A percentile compares a stretch with the other conserved stretches of the same genome.
Conservation (phyloP, 2,113 vertebrate species). For the Jacana jacana region DNA sequence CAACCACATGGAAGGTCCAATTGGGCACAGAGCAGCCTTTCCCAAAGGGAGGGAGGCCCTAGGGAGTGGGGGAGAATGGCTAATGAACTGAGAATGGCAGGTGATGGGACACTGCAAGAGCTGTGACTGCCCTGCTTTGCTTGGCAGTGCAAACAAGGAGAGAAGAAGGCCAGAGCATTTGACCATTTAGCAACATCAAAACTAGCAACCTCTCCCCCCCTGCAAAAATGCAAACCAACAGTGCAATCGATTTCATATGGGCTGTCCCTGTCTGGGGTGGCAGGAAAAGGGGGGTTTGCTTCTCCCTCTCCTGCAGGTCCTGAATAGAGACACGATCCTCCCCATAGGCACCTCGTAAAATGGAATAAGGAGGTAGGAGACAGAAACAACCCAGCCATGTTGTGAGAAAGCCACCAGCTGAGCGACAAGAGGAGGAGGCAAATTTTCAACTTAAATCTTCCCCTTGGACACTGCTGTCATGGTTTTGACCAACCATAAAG, state of each 20-base stretch:
- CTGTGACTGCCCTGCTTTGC: neutral
- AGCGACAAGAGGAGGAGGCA: neutral
- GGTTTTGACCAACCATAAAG: too few species aligned
- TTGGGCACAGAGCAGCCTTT: too few species aligned
- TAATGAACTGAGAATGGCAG: accelerated
- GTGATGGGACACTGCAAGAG: accelerated
- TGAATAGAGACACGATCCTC: neutral
- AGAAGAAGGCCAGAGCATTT: neutral
- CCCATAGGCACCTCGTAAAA: neutral
- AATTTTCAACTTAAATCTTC: neutral
- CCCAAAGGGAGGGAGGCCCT: too few species aligned
- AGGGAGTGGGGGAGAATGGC: accelerated
- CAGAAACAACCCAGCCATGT: accelerated
- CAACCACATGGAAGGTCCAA: too few species aligned
- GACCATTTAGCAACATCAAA: neutral
- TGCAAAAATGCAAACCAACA: neutral
- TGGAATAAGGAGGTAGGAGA: neutral
- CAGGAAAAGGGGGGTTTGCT: neutral
- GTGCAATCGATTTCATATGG: neutral
- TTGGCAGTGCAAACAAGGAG: neutral
- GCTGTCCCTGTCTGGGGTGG: neutral
- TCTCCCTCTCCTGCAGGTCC: neutral
- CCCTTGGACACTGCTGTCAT: neutral
- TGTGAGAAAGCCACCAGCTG: neutral
- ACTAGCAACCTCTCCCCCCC: neutral